Conservation (phyloP, 2,797 vertebrate species). For the Lagodon rhomboides region DNA sequence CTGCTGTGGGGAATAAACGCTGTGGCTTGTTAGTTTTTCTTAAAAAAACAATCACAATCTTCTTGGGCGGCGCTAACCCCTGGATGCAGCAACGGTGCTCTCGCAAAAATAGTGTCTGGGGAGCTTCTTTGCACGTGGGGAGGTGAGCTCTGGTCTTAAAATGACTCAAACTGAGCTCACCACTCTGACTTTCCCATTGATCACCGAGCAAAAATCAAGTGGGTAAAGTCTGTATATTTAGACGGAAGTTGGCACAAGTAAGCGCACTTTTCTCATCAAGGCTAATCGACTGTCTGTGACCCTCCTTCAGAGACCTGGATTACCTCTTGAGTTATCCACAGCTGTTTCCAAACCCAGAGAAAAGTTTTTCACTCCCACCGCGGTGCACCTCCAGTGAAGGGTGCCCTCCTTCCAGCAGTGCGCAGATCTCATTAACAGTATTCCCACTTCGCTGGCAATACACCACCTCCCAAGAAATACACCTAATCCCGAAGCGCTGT, state of each 20-base stretch:
- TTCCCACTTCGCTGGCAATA: slow-evolving; percentile 39
- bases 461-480: slow-evolving; percentile 40
- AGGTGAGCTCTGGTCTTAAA: not conserved
- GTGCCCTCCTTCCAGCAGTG: slow-evolving; percentile 15
- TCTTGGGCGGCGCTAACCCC: too few relatives aligned
- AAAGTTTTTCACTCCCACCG: not conserved
- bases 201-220: not conserved
- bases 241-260: not conserved
- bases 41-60: too few relatives aligned
- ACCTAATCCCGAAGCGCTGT: slow-evolving; percentile 29
- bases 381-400: slow-evolving; percentile 8
- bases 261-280: slow-evolving; percentile 9
- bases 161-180: not conserved
- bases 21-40: too few relatives aligned
- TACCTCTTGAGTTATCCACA: not conserved
- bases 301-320: slow-evolving; percentile 7
- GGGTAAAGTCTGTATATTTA: not conserved
- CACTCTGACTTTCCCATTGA: not conserved
- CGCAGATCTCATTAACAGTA: slow-evolving; percentile 44
- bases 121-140: too few relatives aligned
- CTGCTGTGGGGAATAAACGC: too few relatives aligned
- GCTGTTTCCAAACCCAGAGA: slow-evolving; percentile 2
- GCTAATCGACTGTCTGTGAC: slow-evolving; percentile 15
- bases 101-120: too few relatives aligned
- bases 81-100: too few relatives aligned